A percentile compares a stretch with the other conserved stretches of the same genome.
phyloP scores from a whole-genome alignment of 2,888 invertebrate genomes.

The Deroplatys truncata region DNA sequence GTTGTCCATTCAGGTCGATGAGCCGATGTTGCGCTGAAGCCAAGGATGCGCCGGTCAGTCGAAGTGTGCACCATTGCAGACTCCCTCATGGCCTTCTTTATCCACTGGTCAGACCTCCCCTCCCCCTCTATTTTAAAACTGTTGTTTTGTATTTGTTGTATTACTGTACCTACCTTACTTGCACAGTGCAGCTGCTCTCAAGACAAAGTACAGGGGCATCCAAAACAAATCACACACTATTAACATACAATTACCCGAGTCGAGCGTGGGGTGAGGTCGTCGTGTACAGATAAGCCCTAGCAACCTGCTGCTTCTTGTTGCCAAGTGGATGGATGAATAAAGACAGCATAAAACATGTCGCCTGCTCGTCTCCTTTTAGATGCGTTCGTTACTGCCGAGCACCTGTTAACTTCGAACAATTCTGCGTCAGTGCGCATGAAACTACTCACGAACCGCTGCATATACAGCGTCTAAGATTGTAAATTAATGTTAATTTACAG shows the following conservation, averaged over 20 bases:
- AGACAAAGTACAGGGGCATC: conserved; percentile 1
- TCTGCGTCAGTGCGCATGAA: no score
- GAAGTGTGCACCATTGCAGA: not conserved
- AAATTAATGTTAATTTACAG: no score
- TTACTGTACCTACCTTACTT: not conserved
- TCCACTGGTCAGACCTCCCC: conserved; percentile 15
- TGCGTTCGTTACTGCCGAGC: no score
- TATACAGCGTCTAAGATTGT: no score
- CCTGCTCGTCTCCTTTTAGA: not conserved
- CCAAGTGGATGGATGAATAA: not conserved
- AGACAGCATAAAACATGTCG: not conserved
- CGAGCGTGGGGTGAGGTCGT: not conserved
- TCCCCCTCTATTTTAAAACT: conserved; percentile 11
- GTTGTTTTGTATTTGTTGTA: conserved; percentile 23
- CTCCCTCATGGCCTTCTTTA: conserved; percentile 15
- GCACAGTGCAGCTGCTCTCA: conserved; percentile 12
- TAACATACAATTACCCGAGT: not conserved
- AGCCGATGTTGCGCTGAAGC: not conserved
- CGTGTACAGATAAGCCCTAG: not conserved
- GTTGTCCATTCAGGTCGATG: not conserved
- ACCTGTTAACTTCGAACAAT: no score
- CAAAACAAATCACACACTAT: conserved; percentile 9
- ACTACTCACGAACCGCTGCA: no score
- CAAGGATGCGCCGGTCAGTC: not conserved
- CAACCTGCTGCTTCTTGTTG: not conserved